Evolutionary conservation across 1,140 invertebrate species (phyloP), one percentile per base, ranked within the genome.

Genomic region (Condylostylus longicornis): DNA sequence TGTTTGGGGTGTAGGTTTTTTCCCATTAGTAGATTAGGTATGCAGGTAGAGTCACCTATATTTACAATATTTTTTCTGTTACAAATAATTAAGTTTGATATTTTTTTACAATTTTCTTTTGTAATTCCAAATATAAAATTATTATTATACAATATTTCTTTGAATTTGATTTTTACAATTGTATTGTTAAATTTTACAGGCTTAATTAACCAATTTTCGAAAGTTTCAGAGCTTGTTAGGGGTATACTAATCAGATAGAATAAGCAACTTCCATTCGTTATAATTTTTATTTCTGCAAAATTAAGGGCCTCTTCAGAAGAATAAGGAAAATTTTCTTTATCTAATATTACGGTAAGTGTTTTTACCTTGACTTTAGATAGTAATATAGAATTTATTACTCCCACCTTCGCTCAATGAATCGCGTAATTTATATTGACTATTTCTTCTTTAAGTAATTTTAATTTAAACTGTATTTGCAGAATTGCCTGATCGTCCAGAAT

Each of bases 371-470:
- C n/a, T n/a, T 25, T 25, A 25, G 23, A 31, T 31, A 31, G 15
- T 31, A 31, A 7, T 13, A 31, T 31, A 13, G 29, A 31, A 10
- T 31, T 31, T 13, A 31, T 31, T 6, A 31, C 29, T 17, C 29
- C 29, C 7, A 31, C 15, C 15, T 31, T 31, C 13, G 29, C 29
- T 13, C 29, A 31, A 13, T 31, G 15, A 13, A 31, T 31, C 5
- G 29, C 29, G 13, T 31, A 31, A 13, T 17, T 31, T 7, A 31
- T 31, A 31, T 10, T 31, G 7, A 8, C 13, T 10, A 31, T 6
- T 31, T 31, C 29, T 9, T 31, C 29, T 31, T 31, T 31, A 13
- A 31, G 5, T 31, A 31, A 17, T 31, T 17, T 31, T 6, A 31
- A 7, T 31, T 7, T 31, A 13, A 8, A 25, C 23, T 25, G 23